Percentiles rank a stretch among this genome's conserved stretches.
phyloP scores from a whole-genome alignment of 2,888 invertebrate species.

The Leptinotarsa rubiginosa region DNA sequence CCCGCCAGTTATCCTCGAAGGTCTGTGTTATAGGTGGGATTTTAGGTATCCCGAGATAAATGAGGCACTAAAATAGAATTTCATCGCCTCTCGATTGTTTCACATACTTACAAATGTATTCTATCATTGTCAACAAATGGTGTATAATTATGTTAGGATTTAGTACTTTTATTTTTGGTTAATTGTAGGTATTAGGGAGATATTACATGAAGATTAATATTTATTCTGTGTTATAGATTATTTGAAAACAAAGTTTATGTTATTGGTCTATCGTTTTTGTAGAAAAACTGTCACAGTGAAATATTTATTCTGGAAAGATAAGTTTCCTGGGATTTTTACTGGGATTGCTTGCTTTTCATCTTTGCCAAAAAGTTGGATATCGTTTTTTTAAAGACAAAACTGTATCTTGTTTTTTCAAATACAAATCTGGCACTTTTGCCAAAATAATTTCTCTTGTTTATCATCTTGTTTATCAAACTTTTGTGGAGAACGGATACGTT shows the following conservation, averaged over 20 bases:
- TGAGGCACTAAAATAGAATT: conserved; percentile 50
- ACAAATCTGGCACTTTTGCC: too few relatives aligned
- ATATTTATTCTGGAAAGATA: background rate
- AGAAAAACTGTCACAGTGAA: background rate
- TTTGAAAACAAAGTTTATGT: background rate
- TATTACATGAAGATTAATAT: conserved; percentile 8
- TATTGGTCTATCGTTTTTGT: too few relatives aligned
- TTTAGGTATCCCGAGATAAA: conserved; percentile 32
- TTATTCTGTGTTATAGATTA: conserved; percentile 19
- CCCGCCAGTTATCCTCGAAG: conserved; percentile 51
- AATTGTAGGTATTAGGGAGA: conserved; percentile 22
- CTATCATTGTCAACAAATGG: conserved; percentile 44
- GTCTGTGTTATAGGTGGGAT: conserved; percentile 28
- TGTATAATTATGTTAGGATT: conserved; percentile 33
- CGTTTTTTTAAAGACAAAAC: too few relatives aligned
- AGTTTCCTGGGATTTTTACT: too few relatives aligned
- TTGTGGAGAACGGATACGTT: too few relatives aligned
- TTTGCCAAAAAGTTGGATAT: too few relatives aligned
- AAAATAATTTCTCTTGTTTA: too few relatives aligned
- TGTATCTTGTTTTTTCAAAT: too few relatives aligned
- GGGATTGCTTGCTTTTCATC: too few relatives aligned
- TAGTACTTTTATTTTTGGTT: conserved; percentile 29
- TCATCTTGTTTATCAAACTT: too few relatives aligned
- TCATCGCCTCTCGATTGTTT: conserved; percentile 48
- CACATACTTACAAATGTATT: conserved; percentile 47